Conservation (phyloP, 1,140 invertebrate genomes). For the Drosophila arizonae region DNA sequence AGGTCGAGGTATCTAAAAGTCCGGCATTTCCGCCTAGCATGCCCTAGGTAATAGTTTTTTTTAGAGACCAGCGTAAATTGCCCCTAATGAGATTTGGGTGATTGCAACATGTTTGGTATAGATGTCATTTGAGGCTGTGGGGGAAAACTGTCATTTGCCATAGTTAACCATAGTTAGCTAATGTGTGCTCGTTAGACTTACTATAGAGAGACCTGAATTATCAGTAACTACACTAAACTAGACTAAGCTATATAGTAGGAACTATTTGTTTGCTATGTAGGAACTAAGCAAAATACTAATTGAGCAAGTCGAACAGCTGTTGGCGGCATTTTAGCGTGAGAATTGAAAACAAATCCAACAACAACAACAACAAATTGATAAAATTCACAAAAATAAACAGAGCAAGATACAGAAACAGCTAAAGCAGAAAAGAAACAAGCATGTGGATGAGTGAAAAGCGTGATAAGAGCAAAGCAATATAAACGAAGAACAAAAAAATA, state of each 20-base stretch:
- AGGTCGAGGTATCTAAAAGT: not conserved
- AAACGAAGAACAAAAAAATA: conserved; percentile 1
- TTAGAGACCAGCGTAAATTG: conserved; percentile 27
- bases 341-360: too few species aligned
- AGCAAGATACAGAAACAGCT: conserved; percentile 14
- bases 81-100: conserved; percentile 31
- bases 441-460: conserved; percentile 22
- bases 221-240: not conserved
- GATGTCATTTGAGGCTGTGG: conserved; percentile 1
- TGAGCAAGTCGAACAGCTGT: too few species aligned
- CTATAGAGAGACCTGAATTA: not conserved
- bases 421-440: not conserved
- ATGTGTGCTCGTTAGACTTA: too few species aligned
- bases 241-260: not conserved
- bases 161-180: too few species aligned
- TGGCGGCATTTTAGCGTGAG: too few species aligned
- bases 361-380: conserved; percentile 8
- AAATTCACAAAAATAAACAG: conserved; percentile 27
- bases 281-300: too few species aligned
- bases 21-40: too few species aligned
- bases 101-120: conserved; percentile 23
- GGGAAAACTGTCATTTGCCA: conserved; percentile 7
- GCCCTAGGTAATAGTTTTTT: not conserved
- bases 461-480: conserved; percentile 19
- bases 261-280: too few species aligned